Evolutionary conservation across 2,888 invertebrate species (phyloP).

Genomic region (Trichogramma evanescens): DNA sequence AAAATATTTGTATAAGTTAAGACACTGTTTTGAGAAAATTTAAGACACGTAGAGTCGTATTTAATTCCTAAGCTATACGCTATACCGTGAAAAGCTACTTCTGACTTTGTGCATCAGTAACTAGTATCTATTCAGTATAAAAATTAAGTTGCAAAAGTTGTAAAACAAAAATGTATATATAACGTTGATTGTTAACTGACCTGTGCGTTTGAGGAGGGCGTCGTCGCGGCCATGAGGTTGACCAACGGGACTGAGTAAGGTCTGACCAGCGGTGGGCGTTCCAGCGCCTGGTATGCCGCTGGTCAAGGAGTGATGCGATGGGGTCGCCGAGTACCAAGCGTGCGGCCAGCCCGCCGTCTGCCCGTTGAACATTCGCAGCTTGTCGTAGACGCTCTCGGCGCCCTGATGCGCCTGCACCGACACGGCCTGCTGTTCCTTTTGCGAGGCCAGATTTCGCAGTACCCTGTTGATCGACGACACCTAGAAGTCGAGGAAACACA

Average conservation of each 20-base stretch:
- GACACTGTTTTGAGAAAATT: too few relatives aligned
- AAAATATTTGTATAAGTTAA: too few relatives aligned
- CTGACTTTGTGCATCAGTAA: too few relatives aligned
- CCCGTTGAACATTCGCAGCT: constrained; percentile 90
- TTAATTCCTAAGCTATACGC: too few relatives aligned
- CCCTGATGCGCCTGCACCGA: constrained; percentile 54
- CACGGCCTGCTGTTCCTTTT: constrained; percentile 86
- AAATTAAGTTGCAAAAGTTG: too few relatives aligned
- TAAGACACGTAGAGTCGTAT: too few relatives aligned
- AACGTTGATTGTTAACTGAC: constrained; percentile 21
- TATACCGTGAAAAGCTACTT: too few relatives aligned
- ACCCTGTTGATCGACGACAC: constrained; percentile 98
- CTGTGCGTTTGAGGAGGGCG: constrained; percentile 42
- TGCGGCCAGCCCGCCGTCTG: constrained; percentile 73
- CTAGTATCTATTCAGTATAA: too few relatives aligned
- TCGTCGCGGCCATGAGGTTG: constrained; percentile 51
- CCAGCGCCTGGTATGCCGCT: constrained; percentile 41
- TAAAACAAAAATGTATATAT: neutral
- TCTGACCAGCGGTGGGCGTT: constrained; percentile 42
- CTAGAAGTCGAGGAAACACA: constrained; percentile 50
- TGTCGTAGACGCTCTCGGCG: constrained; percentile 89
- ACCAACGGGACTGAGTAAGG: constrained; percentile 44
- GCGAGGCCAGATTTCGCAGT: constrained; percentile 88
- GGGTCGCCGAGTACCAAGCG: constrained; percentile 80
- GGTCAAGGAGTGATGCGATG: constrained; percentile 58